phyloP scores from a whole-genome alignment of 2,113 vertebrate species.

The Prietella phreatophila region DNA sequence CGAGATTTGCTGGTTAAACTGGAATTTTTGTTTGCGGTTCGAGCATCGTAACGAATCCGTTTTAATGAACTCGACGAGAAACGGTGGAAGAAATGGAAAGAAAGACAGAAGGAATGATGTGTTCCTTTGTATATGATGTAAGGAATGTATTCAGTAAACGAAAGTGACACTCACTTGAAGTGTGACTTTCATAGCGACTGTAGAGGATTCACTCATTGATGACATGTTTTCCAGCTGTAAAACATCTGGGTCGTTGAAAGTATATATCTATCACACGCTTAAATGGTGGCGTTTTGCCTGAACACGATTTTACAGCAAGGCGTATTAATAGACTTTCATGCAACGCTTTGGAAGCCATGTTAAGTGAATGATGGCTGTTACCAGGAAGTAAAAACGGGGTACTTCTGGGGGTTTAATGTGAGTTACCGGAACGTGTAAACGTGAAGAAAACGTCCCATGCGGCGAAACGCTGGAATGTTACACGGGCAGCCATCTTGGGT shows the following conservation, averaged over 20 bases:
- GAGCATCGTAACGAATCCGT: neutral
- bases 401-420: neutral
- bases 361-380: neutral
- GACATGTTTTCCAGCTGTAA: neutral
- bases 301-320: too few species aligned
- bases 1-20: neutral
- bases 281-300: neutral
- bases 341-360: neutral
- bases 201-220: neutral
- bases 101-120: neutral
- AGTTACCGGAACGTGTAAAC: neutral
- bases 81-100: neutral
- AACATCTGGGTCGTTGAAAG: neutral
- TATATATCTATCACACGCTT: neutral
- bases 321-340: neutral
- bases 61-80: neutral
- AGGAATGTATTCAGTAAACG: accelerated
- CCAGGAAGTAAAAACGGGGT: neutral
- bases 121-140: neutral
- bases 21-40: neutral
- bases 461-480: neutral
- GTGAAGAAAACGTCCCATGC: neutral
- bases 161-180: neutral
- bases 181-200: too few species aligned
- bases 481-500: neutral